Percentiles rank a stretch among this genome's conserved stretches.
Conservation (phyloP, 2,113 vertebrate genomes). For the Cervus canadensis region DNA sequence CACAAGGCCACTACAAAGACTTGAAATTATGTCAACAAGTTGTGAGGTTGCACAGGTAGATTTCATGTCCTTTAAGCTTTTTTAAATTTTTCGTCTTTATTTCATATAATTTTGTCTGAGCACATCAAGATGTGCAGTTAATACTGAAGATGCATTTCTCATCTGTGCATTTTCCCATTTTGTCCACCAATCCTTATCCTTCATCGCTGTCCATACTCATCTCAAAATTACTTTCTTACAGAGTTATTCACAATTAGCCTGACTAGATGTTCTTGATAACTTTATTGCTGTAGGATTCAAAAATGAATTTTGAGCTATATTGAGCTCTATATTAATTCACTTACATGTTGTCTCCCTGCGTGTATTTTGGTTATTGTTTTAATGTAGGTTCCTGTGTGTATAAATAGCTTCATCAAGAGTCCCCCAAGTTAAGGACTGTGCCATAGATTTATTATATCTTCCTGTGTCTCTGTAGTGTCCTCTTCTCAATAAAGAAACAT, state of each 20-base stretch:
- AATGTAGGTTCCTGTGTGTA: neutral
- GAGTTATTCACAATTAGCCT: neutral
- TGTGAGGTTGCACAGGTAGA: neutral
- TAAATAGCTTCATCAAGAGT: neutral
- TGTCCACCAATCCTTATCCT: neutral
- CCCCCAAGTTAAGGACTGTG: neutral
- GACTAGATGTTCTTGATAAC: neutral
- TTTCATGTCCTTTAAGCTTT: neutral
- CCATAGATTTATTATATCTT: neutral
- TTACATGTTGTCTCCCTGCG: neutral
- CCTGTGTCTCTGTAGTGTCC: neutral
- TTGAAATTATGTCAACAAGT: neutral
- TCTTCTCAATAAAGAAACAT: neutral
- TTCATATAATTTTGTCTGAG: neutral
- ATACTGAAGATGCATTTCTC: neutral
- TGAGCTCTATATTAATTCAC: neutral
- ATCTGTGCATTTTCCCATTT: neutral
- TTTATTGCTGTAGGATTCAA: neutral
- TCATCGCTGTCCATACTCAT: neutral
- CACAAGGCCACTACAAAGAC: neutral
- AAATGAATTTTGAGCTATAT: neutral
- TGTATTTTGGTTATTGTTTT: neutral
- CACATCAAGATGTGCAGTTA: neutral
- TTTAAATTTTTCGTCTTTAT: neutral
- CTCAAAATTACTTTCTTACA: slow-evolving; percentile 24